Base-by-base conservation (phyloP, 2,888 invertebrate species). In the Eustalomyia histrio region DNA sequence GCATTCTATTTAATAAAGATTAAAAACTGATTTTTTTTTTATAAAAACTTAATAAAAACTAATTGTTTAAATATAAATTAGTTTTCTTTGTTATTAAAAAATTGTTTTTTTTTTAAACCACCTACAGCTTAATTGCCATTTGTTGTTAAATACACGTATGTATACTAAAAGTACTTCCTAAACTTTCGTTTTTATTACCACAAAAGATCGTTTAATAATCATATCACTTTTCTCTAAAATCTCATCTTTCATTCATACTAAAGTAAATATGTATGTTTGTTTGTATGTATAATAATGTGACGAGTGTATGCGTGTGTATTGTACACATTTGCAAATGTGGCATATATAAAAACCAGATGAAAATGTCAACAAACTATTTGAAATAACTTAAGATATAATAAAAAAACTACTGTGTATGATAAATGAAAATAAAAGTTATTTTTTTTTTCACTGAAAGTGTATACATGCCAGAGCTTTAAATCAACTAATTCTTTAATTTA, bases 301-400 rank as follows among this genome's bases (percentile, higher is more conserved):
- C 12, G 39, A 12, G 39, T 39, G 10, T 39, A 39, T 14, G 39
- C 2, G 1, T 39, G 8, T 7, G 39, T 39, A 39, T 39, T 39
- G 39, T 39, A 39, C n/a, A 39, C 39, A 14, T 29, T 29, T 29
- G 12, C 39, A 58, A n/a, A 71, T 71, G 29, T 71, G 64, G 58
- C 58, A 76, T 65, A 65, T 18, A 64, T 57, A 14, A 53, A 71
- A 71, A 58, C n/a, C 35, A 64, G 68, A 72, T 43, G 43, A 53
- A 69, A 68, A 69, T 73, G 76, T 80, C 68, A 76, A 80, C 64
- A 80, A 69, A 80, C 80, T 39, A 61, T 69, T 52, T 50, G n/a
- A 67, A 64, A 67, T 43, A 61, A 47, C 21, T 47, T 2, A 12
- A 12, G 39, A 39, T 12, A 39, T 39, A 39, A 39, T 39, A 12